phyloP scores from a whole-genome alignment of 1,140 invertebrate species.

The Scylla paramamosain region DNA sequence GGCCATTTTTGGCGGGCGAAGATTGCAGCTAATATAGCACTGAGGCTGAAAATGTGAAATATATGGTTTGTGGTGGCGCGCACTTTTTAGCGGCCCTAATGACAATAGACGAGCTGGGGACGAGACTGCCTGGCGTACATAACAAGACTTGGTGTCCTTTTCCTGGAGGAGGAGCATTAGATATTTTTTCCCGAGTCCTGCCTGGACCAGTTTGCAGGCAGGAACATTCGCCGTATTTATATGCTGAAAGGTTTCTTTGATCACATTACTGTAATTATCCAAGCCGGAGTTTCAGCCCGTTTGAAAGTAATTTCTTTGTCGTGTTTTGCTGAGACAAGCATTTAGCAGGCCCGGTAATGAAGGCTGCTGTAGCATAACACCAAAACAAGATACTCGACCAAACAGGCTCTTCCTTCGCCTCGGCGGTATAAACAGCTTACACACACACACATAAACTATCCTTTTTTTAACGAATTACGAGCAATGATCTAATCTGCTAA shows the following conservation, averaged over 20 bases:
- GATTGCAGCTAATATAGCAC: slow-evolving; percentile 74
- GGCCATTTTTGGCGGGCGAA: slow-evolving; percentile 65
- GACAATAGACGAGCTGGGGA: slow-evolving; percentile 73
- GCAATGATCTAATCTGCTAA: slow-evolving; percentile 73
- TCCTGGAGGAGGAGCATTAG: slow-evolving; percentile 28
- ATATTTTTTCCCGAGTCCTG: neutral
- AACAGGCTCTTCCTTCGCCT: slow-evolving; percentile 46
- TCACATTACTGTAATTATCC: slow-evolving; percentile 43
- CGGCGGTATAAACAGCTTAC: slow-evolving; percentile 59
- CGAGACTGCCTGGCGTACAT: slow-evolving; percentile 64
- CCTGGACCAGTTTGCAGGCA: slow-evolving; percentile 15
- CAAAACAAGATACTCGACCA: slow-evolving; percentile 25
- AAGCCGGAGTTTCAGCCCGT: neutral
- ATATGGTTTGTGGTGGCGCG: slow-evolving; percentile 72
- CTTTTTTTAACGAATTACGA: slow-evolving; percentile 58
- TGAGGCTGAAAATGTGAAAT: slow-evolving; percentile 74
- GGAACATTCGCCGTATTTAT: slow-evolving; percentile 37
- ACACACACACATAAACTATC: slow-evolving; percentile 61
- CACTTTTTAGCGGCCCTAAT: slow-evolving; percentile 65
- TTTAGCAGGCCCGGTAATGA: neutral
- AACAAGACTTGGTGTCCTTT: slow-evolving; percentile 54
- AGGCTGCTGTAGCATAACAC: neutral
- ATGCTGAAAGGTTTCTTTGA: slow-evolving; percentile 17
- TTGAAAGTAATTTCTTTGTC: slow-evolving; percentile 45
- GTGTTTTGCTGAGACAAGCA: slow-evolving; percentile 8